Evolutionary conservation across 2,797 vertebrate genomes (phyloP), one percentile per base, ranked within the genome.

Genomic region (Pseudocheirus occidentalis): DNA sequence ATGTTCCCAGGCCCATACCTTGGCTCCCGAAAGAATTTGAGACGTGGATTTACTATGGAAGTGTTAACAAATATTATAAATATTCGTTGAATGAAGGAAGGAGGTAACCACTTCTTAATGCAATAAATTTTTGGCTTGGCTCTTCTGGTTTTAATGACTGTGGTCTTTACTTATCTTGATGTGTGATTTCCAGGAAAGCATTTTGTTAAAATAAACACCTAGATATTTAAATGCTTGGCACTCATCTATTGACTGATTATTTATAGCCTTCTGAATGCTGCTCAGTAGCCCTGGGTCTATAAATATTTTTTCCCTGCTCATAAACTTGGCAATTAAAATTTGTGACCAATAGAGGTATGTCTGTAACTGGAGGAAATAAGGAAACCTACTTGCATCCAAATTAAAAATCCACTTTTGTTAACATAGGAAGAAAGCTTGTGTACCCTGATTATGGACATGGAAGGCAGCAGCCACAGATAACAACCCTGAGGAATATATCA

Each of bases 141-240:
- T 97, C 92, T 90, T 97, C 62, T 90, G 73, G 59, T 91, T 95
- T 96, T 94, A 94, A 90, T 91, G 59, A 93, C 46, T 34, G 28
- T 96, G 92, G 66, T 90, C 55, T 95, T 95, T 95, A 95, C 90
- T 92, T 92, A 46, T 90, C 56, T 96, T 96, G 81, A 31, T 62
- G 94, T 92, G 46, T 90, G 54, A 96, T 97, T 97, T 97, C 96
- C 92, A 97, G 91, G 91, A 95, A 97, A 96, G 58, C 90, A n/a
- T 91, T 96, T 96, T 93, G 50, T 92, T 95, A 94, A 94, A 91
- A 94, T 95, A 95, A 92, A 93, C 94, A 93, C 28, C 40, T 93
- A 92, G 46, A 52, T 95, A 92, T 96, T 96, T 95, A 94, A 95
- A 94, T 81, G 91, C 5, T 7, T 53, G 94, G 53, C 94, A 57